Evolutionary conservation across 2,797 vertebrate species (phyloP).

Genomic region (Echiichthys vipera): DNA sequence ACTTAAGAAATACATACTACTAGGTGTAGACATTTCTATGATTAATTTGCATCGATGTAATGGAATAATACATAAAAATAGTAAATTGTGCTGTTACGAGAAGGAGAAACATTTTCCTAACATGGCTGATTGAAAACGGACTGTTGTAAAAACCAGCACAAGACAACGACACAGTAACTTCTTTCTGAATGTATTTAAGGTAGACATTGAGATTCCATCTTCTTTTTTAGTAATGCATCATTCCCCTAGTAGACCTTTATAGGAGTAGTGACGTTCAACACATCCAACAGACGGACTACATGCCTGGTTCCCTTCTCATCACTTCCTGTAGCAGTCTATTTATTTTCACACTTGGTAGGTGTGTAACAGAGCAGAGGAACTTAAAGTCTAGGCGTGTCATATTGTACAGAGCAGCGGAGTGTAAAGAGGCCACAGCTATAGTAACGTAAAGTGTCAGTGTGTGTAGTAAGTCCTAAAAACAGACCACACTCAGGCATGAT

Average conservation of each 20-base stretch:
- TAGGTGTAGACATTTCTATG: slow-evolving; percentile 85
- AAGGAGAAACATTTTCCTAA: slow-evolving; percentile 86
- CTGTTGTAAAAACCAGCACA: slow-evolving; percentile 92
- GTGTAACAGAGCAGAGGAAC: slow-evolving; percentile 37
- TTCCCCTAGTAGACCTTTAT: slow-evolving; percentile 51
- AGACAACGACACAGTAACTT: slow-evolving; percentile 86
- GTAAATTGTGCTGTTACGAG: slow-evolving; percentile 87
- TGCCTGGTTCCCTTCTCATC: slow-evolving; percentile 49
- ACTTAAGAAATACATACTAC: slow-evolving; percentile 75
- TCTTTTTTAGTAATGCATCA: slow-evolving; percentile 70
- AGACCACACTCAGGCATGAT: slow-evolving; percentile 53
- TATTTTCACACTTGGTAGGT: slow-evolving; percentile 49
- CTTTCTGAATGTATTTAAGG: slow-evolving; percentile 89
- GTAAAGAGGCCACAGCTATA: slow-evolving; percentile 39
- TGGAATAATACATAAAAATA: slow-evolving; percentile 75
- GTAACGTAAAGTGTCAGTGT: slow-evolving; percentile 50
- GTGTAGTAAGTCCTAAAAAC: slow-evolving; percentile 47
- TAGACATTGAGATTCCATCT: slow-evolving; percentile 82
- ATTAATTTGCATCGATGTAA: slow-evolving; percentile 85
- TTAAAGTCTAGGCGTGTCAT: slow-evolving; percentile 11
- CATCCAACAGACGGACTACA: slow-evolving; percentile 45
- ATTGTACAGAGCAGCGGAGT: slow-evolving; percentile 21
- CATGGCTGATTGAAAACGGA: slow-evolving; percentile 92
- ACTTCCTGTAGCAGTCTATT: slow-evolving; percentile 70
- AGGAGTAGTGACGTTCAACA: slow-evolving; percentile 57